A percentile compares a stretch with the other conserved stretches of the same genome.
phyloP scores from a whole-genome alignment of 2,797 vertebrate genomes.

The Myotis vivesi region DNA sequence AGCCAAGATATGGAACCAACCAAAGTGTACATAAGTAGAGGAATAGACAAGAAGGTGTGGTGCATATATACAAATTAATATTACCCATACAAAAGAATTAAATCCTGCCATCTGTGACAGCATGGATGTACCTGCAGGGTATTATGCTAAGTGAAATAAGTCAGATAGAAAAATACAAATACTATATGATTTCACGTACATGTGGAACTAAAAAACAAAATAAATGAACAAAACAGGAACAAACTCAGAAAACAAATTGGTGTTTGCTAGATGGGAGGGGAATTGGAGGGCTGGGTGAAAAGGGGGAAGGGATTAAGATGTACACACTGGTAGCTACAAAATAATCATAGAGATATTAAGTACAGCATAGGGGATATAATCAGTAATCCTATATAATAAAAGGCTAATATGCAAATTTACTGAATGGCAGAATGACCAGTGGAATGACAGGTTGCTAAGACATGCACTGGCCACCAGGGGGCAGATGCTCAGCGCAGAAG shows the following conservation, averaged over 20 bases:
- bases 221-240: background rate
- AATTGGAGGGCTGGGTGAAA: background rate
- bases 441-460: too few species aligned
- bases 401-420: too few species aligned
- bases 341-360: background rate
- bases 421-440: fast-evolving
- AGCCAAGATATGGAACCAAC: too few species aligned
- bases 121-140: background rate
- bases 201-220: background rate
- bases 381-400: background rate
- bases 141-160: background rate
- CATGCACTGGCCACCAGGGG: too few species aligned
- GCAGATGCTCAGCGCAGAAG: too few species aligned
- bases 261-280: background rate
- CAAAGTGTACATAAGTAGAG: background rate
- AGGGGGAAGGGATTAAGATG: background rate
- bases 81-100: background rate
- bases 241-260: background rate
- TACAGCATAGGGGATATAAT: background rate
- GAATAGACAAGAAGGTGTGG: background rate
- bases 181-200: background rate
- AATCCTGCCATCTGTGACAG: background rate
- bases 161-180: background rate
- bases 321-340: background rate
- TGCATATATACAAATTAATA: background rate